Base-by-base conservation (phyloP, 53 echinoderm and acorn worm species). In the Paelopatides confundens region DNA sequence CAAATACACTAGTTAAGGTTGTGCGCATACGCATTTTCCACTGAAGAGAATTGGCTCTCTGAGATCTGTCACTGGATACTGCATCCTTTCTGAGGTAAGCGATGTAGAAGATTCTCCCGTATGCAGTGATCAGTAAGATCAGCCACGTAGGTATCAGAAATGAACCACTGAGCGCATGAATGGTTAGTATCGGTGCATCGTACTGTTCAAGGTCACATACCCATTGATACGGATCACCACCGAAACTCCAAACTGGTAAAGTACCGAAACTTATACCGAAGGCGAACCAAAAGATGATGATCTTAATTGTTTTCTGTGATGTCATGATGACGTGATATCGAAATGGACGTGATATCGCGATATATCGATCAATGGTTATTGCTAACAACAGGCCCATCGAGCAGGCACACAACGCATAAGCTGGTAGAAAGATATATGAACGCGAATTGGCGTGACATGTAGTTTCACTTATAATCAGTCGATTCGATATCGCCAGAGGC, bases 341-440 rank as follows among this genome's bases (percentile, higher is more conserved):
- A 1, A 81, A 81, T 2, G 81, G 62, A 15, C 51, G 51, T 4
- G 81, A 81, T 81, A 81, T 29, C 31, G 81, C 81, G 35, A 81
- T 81, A 27, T 81, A 58, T 12, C 81, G 33, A 32, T 81, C 62
- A 31, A 81, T 34, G 0, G 81, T 54, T 30, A 81, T 81, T 5
- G 15, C 81, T 18, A 81, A 14, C 9, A 81, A 28, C 13, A 32
- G 1, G 2, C 3, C 29, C 34, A 34, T 17, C 24, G 81, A 81
- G 3, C 46, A 27, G 15, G 50, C 9, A 21, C 4, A 2, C 11
- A 48, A 53, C 6, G 53, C 17, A 30, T 81, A 81, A 24, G 51
- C 53, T 17, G 81, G 62, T 15, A 81, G 13, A 4, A 81, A 81
- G 51, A 58, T 9, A 30, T 28, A 28, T 17, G 3, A 35, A 30